Evolutionary conservation across 2,113 vertebrate genomes (phyloP).

Genomic region (Pseudopodoces humilis): DNA sequence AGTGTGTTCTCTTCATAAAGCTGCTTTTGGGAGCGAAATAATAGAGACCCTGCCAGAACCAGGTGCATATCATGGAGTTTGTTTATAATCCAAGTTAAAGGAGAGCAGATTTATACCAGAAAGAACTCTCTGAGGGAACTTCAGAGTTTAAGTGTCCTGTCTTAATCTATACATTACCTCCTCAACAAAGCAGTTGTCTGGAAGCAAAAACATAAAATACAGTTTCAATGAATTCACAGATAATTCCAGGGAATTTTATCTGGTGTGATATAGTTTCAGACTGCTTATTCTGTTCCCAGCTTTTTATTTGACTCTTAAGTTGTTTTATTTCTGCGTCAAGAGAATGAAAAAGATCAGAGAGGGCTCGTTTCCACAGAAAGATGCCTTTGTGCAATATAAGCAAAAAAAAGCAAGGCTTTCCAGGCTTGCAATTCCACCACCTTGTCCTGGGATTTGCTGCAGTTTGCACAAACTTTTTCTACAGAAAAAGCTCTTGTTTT

Average conservation of each 20-base stretch:
- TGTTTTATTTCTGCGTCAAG: conserved; percentile 4
- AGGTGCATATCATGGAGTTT: conserved; percentile 42
- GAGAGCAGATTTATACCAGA: conserved; percentile 45
- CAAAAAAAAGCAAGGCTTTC: background rate
- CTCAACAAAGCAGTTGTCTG: conserved; percentile 30
- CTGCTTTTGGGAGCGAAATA: conserved; percentile 56
- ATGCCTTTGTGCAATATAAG: background rate
- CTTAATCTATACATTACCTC: conserved; percentile 48
- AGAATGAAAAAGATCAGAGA: conserved; percentile 16
- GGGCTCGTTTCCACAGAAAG: background rate
- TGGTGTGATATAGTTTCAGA: conserved; percentile 39
- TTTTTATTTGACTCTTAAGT: conserved; percentile 46
- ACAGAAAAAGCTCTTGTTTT: background rate
- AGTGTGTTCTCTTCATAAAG: conserved; percentile 49
- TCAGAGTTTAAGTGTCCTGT: conserved; percentile 16
- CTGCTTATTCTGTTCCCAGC: conserved; percentile 21
- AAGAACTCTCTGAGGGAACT: conserved; percentile 10
- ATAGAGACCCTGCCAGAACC: conserved; percentile 21
- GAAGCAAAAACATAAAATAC: conserved; percentile 4
- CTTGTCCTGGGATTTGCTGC: conserved; percentile 12
- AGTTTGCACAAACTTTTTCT: background rate
- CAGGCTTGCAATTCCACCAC: background rate
- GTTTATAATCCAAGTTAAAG: conserved; percentile 55
- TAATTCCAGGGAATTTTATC: conserved; percentile 49
- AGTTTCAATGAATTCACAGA: conserved; percentile 46